phyloP scores from a whole-genome alignment of 2,888 invertebrate genomes.

The Drosophila maculinotata region DNA sequence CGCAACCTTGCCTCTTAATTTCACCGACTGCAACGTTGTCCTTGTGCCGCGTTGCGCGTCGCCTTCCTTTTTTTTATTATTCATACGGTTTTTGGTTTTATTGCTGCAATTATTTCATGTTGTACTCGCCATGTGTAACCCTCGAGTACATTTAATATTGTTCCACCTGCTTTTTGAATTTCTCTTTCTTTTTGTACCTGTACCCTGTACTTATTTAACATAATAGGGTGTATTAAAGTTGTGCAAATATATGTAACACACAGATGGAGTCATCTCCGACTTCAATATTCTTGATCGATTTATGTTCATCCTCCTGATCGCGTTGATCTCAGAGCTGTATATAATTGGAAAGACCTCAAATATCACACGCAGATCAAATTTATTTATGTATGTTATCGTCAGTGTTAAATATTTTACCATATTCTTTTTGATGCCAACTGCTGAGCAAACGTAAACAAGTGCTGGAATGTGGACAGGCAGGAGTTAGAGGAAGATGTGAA shows the following conservation, averaged over 20 bases:
- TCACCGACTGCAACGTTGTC: conserved; percentile 43
- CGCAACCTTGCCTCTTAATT: conserved; percentile 15
- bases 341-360: no score
- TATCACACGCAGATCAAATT: no score
- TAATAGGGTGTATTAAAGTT: no score
- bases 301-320: no score
- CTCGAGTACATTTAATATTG: conserved; percentile 57
- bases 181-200: neutral
- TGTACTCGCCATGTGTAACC: conserved; percentile 45
- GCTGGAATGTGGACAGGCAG: neutral
- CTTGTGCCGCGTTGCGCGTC: conserved; percentile 20
- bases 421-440: conserved; percentile 58
- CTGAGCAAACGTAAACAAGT: conserved; percentile 58
- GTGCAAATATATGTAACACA: no score
- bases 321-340: no score
- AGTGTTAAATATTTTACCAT: conserved; percentile 12
- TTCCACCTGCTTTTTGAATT: conserved; percentile 21
- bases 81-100: conserved; percentile 70
- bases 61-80: conserved; percentile 61
- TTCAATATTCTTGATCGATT: no score
- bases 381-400: no score
- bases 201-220: conserved; percentile 18
- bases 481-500: conserved; percentile 9
- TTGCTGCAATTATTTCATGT: conserved; percentile 74
- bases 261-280: no score